Evolutionary conservation across 2,888 invertebrate species (phyloP).

Genomic region (Malthinus flaveolus): DNA sequence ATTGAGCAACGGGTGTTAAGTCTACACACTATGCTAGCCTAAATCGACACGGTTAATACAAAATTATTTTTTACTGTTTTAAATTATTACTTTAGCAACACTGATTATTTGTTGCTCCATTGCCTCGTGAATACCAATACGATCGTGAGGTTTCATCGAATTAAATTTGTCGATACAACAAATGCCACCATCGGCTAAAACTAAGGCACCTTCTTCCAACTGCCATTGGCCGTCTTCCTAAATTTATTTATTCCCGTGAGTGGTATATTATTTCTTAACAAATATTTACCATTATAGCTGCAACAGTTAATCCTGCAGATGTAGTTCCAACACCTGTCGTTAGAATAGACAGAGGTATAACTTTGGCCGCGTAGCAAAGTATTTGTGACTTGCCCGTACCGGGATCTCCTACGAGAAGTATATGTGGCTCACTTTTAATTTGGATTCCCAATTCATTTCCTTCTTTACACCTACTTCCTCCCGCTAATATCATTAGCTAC

Average conservation of each 20-base stretch:
- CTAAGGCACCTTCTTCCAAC: conserved; percentile 86
- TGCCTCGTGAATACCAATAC: conserved; percentile 85
- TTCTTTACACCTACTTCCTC: conserved; percentile 59
- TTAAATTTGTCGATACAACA: conserved; percentile 93
- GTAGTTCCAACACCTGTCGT: conserved; percentile 88
- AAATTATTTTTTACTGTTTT: not conserved
- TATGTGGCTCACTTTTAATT: conserved; percentile 79
- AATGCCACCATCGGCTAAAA: conserved; percentile 85
- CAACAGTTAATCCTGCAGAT: conserved; percentile 85
- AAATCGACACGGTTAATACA: conserved; percentile 36
- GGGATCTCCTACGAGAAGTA: conserved; percentile 85
- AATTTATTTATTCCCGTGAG: conserved; percentile 10
- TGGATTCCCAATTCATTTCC: conserved; percentile 45
- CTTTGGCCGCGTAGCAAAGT: conserved; percentile 69
- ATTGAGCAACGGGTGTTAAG: conserved; percentile 82
- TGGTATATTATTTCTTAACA: not conserved
- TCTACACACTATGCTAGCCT: conserved; percentile 89
- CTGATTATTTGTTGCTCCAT: conserved; percentile 95
- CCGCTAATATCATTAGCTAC: conserved; percentile 68
- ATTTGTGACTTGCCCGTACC: conserved; percentile 90
- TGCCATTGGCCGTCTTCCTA: conserved; percentile 91
- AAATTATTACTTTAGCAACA: conserved; percentile 74
- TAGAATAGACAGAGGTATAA: conserved; percentile 74
- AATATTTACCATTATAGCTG: conserved; percentile 73
- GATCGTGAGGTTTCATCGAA: conserved; percentile 80